These are phyloP conservation scores for Danio aesculapii DNA, from an alignment of 2,797 vertebrate genomes.

Conservation along the genomic window DNA sequence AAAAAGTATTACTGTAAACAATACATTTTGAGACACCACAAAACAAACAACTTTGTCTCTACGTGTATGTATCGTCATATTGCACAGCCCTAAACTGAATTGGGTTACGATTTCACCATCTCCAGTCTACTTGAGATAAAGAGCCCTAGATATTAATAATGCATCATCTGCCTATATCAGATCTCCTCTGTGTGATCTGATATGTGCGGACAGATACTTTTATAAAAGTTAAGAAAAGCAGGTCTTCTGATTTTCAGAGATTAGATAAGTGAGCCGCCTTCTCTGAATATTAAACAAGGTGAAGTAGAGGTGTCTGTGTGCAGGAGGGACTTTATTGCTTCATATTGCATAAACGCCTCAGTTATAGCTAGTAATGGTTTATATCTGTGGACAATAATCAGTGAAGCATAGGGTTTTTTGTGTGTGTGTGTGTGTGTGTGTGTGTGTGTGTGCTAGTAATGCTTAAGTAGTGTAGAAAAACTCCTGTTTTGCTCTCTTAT, in stretches of 20 bases:
- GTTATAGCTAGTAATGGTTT: background rate
- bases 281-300: slow-evolving; percentile 17
- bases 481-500: slow-evolving; percentile 1
- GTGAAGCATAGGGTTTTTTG: background rate
- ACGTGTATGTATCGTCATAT: too few relatives aligned
- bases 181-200: slow-evolving; percentile 4
- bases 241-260: background rate
- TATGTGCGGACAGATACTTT: background rate
- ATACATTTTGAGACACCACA: too few relatives aligned
- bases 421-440: background rate
- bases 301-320: slow-evolving; percentile 14
- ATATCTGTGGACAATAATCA: background rate
- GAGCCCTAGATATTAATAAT: background rate
- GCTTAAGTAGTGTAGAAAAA: background rate
- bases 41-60: too few relatives aligned
- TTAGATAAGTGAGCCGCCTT: slow-evolving; percentile 5
- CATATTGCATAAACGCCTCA: slow-evolving; percentile 7
- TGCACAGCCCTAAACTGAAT: too few relatives aligned
- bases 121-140: background rate
- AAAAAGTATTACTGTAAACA: too few relatives aligned
- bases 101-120: background rate
- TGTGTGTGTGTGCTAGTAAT: background rate
- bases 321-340: slow-evolving; percentile 28
- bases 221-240: background rate
- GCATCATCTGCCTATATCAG: background rate